Base-by-base conservation (phyloP, 2,888 invertebrate species). In the Sthenelais limicola region DNA sequence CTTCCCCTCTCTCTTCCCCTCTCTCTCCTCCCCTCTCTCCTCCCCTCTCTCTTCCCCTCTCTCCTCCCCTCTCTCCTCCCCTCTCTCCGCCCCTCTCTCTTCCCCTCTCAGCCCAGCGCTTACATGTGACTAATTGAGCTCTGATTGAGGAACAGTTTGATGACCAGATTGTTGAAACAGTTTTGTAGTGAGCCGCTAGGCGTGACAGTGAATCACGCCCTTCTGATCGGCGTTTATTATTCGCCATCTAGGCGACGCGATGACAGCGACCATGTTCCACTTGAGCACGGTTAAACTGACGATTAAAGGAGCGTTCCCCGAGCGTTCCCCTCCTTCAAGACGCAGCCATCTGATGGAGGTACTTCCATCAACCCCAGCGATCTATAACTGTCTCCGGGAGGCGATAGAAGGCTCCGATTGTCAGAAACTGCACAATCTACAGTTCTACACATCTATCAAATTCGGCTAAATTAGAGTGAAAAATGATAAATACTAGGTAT, bases 71-170 rank as follows among this genome's bases (percentile, higher is more conserved):
- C 58, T 7, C 43, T 43, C 43, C 18, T 43, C 43, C 43, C 18
- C 9, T 43, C 43, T 24, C 58, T 24, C 9, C 21, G 7, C 58
- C 35, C 3, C 32, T 38, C 32, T 38, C 58, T 33, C 4, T 30
- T 21, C 43, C 9, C 18, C 18, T 43, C 43, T 43, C 43, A 9
- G 18, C 43, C 43, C 18, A 21, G 38, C 62, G 38, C 24, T 43
- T 35, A 62, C 38, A 62, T 38, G 35, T 38, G 62, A 38, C 62
- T 62, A 62, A 62, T 62, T 62, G 62, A 38, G 62, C 21, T 43
- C 38, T 38, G 62, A 62, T 62, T 35, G 62, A 35, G 35, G 9
- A 43, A 3, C 35, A 35, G n/a, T 33, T 35, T 35, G 35, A 62
- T 62, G 62, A 38, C 24, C 62, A 35, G 62, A 62, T 62, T 62